Evolutionary conservation across 2,113 vertebrate species (phyloP), one percentile per base, ranked within the genome.

Genomic region (Eurystomus gularis): DNA sequence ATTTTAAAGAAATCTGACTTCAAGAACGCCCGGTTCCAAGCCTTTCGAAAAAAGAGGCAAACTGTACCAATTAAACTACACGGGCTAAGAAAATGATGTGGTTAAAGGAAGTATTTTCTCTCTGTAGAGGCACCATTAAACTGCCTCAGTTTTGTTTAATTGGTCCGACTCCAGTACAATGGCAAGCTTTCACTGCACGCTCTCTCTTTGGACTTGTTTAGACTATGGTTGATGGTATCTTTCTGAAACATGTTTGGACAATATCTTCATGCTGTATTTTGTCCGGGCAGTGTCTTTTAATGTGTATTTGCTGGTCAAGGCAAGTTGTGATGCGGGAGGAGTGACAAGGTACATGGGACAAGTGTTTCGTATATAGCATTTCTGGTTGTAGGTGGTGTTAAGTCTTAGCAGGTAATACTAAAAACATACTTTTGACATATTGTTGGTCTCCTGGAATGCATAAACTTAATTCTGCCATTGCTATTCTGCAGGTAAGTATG

Each of bases 181-280:
- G 90, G 83, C 52, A 93, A 82, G 88, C 77, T 94, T 91, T 95
- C 86, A 82, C 72, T 93, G 77, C 61, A 20, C 0, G 6, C 77
- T 88, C 44, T 75, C 60, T 75, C 90, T 84, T 84, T 82, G 81
- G 96, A 61, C 96, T 97, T 96, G 96, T 97, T 96, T 95, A 94
- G 96, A 54, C 94, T 91, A 72, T 29, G n/a, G 44, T 65, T 86
- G 69, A 79, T 1, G 17, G 39, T 88, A 10, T 82, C 89, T 82
- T 96, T 80, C 83, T 87, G 94, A 93, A 93, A 87, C 92, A 13
- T 92, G 92, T 94, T 96, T 88, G 62, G 86, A 89, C 93, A 96
- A 2, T 79, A 46, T 49, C 57, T 94, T 71, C 72, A 18, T 2
- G 39, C 69, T 58, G 57, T 52, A 9, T 69, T 88, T 68, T 37